Evolutionary conservation across 2,113 vertebrate species (phyloP).

Genomic region (Gopherus evgoodei): DNA sequence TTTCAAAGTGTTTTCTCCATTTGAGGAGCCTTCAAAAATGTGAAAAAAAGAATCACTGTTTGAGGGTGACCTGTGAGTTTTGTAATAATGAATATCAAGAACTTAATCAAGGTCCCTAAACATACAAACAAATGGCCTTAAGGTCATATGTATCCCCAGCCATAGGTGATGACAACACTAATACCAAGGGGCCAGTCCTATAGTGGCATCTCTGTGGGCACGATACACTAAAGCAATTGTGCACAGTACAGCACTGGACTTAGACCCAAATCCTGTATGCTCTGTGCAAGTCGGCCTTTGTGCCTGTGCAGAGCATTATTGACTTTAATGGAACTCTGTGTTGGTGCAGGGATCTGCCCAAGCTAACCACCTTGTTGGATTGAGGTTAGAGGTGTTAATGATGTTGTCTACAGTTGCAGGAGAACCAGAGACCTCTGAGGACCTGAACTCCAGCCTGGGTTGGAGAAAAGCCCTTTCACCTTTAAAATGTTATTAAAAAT

Average conservation of each 20-base stretch:
- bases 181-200: rapidly evolving
- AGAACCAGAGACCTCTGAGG: conserved; percentile 58
- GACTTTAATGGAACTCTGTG: background rate
- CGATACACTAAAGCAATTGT: rapidly evolving
- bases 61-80: background rate
- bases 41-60: background rate
- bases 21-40: background rate
- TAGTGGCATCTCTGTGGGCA: background rate
- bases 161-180: background rate
- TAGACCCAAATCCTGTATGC: conserved; percentile 7
- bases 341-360: background rate
- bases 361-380: conserved; percentile 21
- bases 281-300: rapidly evolving
- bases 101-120: background rate
- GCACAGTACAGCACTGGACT: background rate
- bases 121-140: background rate
- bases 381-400: conserved; percentile 1
- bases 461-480: conserved; percentile 61
- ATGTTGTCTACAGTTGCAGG: conserved; percentile 49
- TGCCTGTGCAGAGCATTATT: background rate
- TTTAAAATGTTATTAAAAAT: conserved; percentile 55
- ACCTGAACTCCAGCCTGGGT: conserved; percentile 42
- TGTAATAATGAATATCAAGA: background rate
- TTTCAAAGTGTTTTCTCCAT: background rate
- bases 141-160: background rate